Base-by-base conservation (phyloP, 1,140 invertebrate genomes). In the Daktulosphaira vitifoliae region DNA sequence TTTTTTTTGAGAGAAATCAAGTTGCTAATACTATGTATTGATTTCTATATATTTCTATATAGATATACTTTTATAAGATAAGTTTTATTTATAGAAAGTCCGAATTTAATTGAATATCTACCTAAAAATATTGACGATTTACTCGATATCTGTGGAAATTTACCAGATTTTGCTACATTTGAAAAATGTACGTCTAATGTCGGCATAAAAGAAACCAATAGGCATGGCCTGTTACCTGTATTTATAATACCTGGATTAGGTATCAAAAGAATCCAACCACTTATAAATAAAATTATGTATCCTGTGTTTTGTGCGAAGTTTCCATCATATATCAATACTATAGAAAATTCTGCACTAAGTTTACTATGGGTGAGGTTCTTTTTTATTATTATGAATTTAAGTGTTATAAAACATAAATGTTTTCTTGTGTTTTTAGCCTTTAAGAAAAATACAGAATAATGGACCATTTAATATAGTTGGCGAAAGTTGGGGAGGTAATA, bases 381-480 rank as follows among this genome's bases (percentile, higher is more conserved):
- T n/a, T n/a, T n/a, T n/a, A n/a, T n/a, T n/a, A n/a, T n/a, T n/a
- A n/a, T n/a, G n/a, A n/a, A n/a, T n/a, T n/a, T n/a, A n/a, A n/a
- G n/a, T n/a, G n/a, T n/a, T n/a, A n/a, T n/a, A n/a, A n/a, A n/a
- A n/a, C n/a, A n/a, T n/a, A n/a, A n/a, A 50, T 26, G 22, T 26
- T 26, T 2, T 42, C 20, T 22, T 53, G 13, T 42, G 13, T 65
- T 1, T 59, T 13, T 25, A 68, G 68, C 48, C 56, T 5, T 25
- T 68, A 11, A 68, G 44, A 51, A 16, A 67, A 65, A 68, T 68
- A 9, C 65, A 68, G 33, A 23, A 50, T 11, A 11, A 52, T n/a
- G 68, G 66, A 48, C 48, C 66, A 13, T 69, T 42, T 56, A 71
- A 67, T 11, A 59, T 71, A 2, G 39, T 71, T 2, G 68, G 67